Evolutionary conservation across 2,888 invertebrate species (phyloP), one percentile per base, ranked within the genome.

Genomic region (Watsonalla cultraria): DNA sequence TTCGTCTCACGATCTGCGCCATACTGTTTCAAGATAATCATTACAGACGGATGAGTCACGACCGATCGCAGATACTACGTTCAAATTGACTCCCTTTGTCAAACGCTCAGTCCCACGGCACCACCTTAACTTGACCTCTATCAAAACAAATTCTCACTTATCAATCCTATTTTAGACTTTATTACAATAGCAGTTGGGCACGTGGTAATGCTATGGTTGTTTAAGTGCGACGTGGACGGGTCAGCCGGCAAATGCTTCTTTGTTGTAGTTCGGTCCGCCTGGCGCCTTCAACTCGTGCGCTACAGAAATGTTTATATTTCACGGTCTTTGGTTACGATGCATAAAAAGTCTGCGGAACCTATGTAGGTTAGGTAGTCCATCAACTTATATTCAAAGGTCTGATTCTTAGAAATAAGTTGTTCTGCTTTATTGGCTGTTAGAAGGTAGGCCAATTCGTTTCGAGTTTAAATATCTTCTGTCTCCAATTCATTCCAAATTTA

Each of bases 71-170:
- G 87, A 86, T 84, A 82, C 42, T 11, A 42, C 68, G 77, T 78
- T 79, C 72, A 76, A 82, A 82, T 83, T 72, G 78, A 74, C 74
- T 80, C 76, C 80, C 82, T 86, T 88, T 86, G 86, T 85, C 85
- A 84, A 80, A 77, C 77, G 76, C 73, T 73, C 67, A 61, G 56
- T 49, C 60, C 54, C 51, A 56, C 58, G 63, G 59, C 59, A 60
- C 73, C 64, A 67, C 45, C 56, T 8, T 61, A 61, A 65, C 61
- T 61, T 61, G 66, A 64, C 61, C 68, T 59, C 60, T 63, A 63
- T 59, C 62, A 50, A 60, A 55, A 63, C 57, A 57, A 52, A 56
- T 59, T 55, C 51, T 5, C 45, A 46, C 6, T 53, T 13, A 48
- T 51, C 33, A 45, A 9, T 6, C 51, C 49, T 50, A 54, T 47